Evolutionary conservation across 2,888 invertebrate species (phyloP), one percentile per base, ranked within the genome.

Genomic region (Eucriotettix oculatus): DNA sequence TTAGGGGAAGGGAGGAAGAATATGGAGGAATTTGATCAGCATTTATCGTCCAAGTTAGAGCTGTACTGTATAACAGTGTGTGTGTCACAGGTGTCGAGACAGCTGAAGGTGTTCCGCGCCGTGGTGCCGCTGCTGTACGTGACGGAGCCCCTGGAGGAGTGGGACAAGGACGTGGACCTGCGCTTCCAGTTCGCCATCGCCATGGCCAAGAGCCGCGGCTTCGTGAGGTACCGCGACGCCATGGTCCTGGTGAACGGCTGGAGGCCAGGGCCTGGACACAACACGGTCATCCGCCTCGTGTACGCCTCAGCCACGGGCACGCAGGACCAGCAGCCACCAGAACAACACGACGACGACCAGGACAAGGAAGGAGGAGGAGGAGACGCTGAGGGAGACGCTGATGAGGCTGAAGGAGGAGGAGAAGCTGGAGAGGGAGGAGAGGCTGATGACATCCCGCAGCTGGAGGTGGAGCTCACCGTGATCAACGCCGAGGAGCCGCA

Each of bases 221-320:
- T 97, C 77, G 78, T 98, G 69, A 85, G 86, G 69, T 74, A 81
- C 16, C 91, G 91, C 9, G 94, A 97, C 76, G 81, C 87, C 17
- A 85, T 98, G 12, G 83, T 98, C 52, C 84, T 97, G 61, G 87
- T 99, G 60, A 98, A 96, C 52, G 98, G 98, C 68, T 98, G 97
- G 97, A 85, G 86, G 71, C 86, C 90, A 72, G 96, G 96, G 66
- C 87, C 93, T 66, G 96, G 96, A 57, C 93, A 86, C 75, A 97
- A 96, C 73, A 97, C 97, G 79, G 97, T 96, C 68, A 84, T 95
- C 80, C 85, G 96, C 66, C 81, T 97, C 74, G 85, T 95, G 86
- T 91, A 80, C 73, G 91, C 62, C 1, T 57, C 58, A 9, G 57
- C 17, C 44, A 52, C 57, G n/a, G 55, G 55, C 55, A 54, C 16